These are phyloP conservation scores for Chironomus tepperi DNA, from an alignment of 1,140 invertebrate genomes.

Conservation along the genomic window DNA sequence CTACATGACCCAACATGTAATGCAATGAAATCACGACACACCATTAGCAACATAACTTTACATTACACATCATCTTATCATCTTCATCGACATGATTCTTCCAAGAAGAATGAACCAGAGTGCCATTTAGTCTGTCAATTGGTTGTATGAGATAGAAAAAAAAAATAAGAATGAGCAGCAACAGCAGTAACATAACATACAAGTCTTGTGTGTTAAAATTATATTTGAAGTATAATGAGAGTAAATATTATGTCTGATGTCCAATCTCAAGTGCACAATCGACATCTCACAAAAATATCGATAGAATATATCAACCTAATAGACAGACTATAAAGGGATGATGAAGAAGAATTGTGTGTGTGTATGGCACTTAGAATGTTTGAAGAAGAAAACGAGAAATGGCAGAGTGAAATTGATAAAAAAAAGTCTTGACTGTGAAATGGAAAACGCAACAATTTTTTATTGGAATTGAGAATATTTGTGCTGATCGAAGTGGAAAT, in stretches of 20 bases:
- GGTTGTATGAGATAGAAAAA: neutral
- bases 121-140: conserved; percentile 12
- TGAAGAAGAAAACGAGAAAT: too few relatives aligned
- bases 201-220: neutral
- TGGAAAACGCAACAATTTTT: too few relatives aligned
- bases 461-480: too few relatives aligned
- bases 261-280: conserved; percentile 11
- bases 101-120: neutral
- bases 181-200: neutral
- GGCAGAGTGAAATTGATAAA: too few relatives aligned
- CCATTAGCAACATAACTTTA: neutral
- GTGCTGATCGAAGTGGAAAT: too few relatives aligned
- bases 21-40: too few relatives aligned
- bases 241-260: conserved; percentile 9
- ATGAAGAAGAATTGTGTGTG: too few relatives aligned
- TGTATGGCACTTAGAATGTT: too few relatives aligned
- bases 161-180: neutral
- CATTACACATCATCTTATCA: neutral
- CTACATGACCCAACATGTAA: too few relatives aligned
- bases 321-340: neutral
- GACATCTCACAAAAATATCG: neutral
- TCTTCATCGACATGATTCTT: too few relatives aligned
- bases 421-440: too few relatives aligned
- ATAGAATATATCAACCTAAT: neutral
- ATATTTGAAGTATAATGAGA: conserved; percentile 14